A percentile compares a stretch with the other conserved stretches of the same genome.
Evolutionary conservation across 2,797 vertebrate species (phyloP).

Genomic region (Peromyscus aztecus): DNA sequence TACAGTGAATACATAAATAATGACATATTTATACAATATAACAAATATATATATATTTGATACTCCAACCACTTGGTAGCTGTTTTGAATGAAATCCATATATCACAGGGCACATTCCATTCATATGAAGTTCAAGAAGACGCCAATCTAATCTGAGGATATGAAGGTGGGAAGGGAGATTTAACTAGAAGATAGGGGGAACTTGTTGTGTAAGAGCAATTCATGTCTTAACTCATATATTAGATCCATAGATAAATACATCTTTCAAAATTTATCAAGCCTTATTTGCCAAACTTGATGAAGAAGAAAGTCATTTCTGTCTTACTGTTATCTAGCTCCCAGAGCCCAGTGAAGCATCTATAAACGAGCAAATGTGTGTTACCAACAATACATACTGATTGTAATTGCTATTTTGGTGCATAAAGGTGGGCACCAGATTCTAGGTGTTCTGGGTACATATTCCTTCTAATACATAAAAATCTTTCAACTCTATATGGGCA

Average conservation of each 20-base stretch:
- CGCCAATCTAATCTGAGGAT: neutral
- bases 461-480: slow-evolving; percentile 10
- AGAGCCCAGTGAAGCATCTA: neutral
- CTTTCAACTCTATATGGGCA: neutral
- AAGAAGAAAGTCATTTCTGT: neutral
- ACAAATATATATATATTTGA: neutral
- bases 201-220: neutral
- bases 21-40: neutral
- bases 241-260: neutral
- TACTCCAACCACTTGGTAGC: neutral
- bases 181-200: neutral
- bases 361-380: too few species aligned
- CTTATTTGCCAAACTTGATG: neutral
- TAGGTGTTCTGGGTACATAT: neutral
- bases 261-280: slow-evolving; percentile 5
- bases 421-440: neutral
- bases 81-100: neutral
- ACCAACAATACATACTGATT: neutral
- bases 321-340: neutral
- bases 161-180: neutral
- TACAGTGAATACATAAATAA: neutral
- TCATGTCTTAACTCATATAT: neutral
- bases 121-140: neutral
- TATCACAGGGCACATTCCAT: neutral
- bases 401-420: neutral